Percentiles rank a stretch among this genome's conserved stretches.
These are phyloP conservation scores for Amblyteles armatorius DNA, from an alignment of 2,888 invertebrate genomes.

Conservation along the genomic window DNA sequence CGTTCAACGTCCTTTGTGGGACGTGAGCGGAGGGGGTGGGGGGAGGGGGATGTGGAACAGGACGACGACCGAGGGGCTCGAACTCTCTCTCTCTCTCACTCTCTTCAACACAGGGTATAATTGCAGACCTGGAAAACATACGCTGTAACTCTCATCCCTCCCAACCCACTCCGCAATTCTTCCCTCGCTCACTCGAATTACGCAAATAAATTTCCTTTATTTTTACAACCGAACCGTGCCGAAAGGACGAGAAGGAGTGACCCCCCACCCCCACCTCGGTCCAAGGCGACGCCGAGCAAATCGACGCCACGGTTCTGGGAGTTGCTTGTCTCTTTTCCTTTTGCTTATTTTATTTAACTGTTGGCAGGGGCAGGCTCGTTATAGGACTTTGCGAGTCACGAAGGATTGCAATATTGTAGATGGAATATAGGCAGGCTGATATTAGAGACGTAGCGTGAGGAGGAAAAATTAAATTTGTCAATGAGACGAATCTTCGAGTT, in stretches of 20 bases:
- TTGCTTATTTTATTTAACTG: slow-evolving; percentile 56
- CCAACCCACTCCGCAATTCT: slow-evolving; percentile 63
- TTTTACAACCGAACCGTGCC: slow-evolving; percentile 77
- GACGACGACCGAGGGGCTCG: slow-evolving; percentile 34
- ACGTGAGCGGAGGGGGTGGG: slow-evolving; percentile 52
- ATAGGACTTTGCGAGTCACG: slow-evolving; percentile 49
- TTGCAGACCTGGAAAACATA: slow-evolving; percentile 78
- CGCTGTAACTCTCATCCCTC: slow-evolving; percentile 69
- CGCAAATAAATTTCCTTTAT: slow-evolving; percentile 84
- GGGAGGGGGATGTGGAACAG: slow-evolving; percentile 59
- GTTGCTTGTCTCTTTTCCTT: slow-evolving; percentile 42
- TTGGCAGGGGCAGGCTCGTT: slow-evolving; percentile 48
- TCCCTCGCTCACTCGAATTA: slow-evolving; percentile 80
- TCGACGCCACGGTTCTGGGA: slow-evolving; percentile 55
- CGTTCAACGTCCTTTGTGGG: slow-evolving; percentile 54
- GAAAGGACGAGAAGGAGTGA: slow-evolving; percentile 61
- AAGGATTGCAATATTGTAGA: slow-evolving; percentile 27
- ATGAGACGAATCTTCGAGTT: background rate
- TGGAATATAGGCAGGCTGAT: slow-evolving; percentile 14
- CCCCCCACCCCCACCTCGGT: slow-evolving; percentile 3
- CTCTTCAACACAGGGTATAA: slow-evolving; percentile 64
- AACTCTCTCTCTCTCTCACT: slow-evolving; percentile 14
- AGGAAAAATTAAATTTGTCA: background rate
- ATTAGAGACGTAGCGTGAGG: slow-evolving; percentile 10
- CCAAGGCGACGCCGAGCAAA: slow-evolving; percentile 47